A percentile compares a stretch with the other conserved stretches of the same genome.
phyloP scores from a whole-genome alignment of 2,888 invertebrate genomes.

The Agapetus fuscipes region DNA sequence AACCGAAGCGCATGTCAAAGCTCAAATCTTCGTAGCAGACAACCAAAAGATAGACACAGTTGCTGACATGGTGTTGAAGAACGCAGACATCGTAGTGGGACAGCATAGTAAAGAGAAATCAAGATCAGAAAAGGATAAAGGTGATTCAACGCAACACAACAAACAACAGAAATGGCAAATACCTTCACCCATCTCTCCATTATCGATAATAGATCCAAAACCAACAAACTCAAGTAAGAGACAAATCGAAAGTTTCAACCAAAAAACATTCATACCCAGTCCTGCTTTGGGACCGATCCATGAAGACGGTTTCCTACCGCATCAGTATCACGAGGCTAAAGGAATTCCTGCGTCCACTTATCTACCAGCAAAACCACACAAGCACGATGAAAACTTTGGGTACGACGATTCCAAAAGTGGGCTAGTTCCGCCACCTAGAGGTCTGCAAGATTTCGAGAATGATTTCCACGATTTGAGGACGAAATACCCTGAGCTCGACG shows the following conservation, averaged over 20 bases:
- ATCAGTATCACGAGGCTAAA: conserved; percentile 12
- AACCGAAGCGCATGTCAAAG: conserved; percentile 13
- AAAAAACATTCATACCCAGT: conserved; percentile 16
- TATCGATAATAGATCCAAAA: conserved; percentile 15
- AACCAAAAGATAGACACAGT: conserved; percentile 10
- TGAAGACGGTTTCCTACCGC: conserved; percentile 15
- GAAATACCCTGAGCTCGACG: conserved; percentile 21
- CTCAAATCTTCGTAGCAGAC: conserved; percentile 12
- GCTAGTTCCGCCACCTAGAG: neutral
- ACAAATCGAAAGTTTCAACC: conserved; percentile 11
- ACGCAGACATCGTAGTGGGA: neutral
- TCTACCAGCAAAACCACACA: conserved; percentile 7
- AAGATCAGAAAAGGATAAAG: neutral
- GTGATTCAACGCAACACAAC: neutral
- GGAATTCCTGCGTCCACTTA: conserved; percentile 1
- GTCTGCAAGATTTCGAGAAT: conserved; percentile 16
- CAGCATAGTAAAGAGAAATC: neutral
- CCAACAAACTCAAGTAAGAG: conserved; percentile 18
- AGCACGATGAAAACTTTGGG: conserved; percentile 11
- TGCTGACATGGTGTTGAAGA: conserved; percentile 4
- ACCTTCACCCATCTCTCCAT: conserved; percentile 13
- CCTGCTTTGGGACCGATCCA: conserved; percentile 18
- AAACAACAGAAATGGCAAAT: conserved; percentile 20
- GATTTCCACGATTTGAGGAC: conserved; percentile 18
- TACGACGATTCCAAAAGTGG: neutral